Percentiles rank a stretch among this genome's conserved stretches.
Evolutionary conservation across 1,140 invertebrate genomes (phyloP).

Genomic region (Drosophila truncata): DNA sequence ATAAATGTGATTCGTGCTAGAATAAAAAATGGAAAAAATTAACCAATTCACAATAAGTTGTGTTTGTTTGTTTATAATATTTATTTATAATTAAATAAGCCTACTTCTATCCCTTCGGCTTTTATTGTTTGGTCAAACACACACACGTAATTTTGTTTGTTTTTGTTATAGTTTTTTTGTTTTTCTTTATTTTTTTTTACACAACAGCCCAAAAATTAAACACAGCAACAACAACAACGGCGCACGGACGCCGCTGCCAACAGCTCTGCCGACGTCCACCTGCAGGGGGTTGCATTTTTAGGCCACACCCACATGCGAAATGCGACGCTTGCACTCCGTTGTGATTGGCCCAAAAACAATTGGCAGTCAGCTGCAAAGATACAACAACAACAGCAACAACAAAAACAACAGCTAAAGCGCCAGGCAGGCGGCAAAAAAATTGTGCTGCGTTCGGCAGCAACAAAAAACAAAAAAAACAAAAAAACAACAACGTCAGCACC

Average conservation of each 20-base stretch:
- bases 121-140: constrained; percentile 28
- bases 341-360: constrained; percentile 84
- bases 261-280: constrained; percentile 40
- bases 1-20: not conserved
- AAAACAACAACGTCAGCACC: constrained; percentile 1
- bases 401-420: constrained; percentile 36
- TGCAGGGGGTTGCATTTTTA: constrained; percentile 84
- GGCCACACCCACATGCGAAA: constrained; percentile 84
- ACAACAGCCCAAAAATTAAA: constrained; percentile 10
- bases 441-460: constrained; percentile 58
- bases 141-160: constrained; percentile 10
- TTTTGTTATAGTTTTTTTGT: constrained; percentile 8
- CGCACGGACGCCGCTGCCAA: constrained; percentile 40
- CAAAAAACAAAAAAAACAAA: constrained; percentile 6
- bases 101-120: not conserved
- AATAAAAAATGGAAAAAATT: not conserved
- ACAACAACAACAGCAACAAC: constrained; percentile 49
- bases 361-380: constrained; percentile 80
- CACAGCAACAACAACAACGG: constrained; percentile 7
- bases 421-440: constrained; percentile 45
- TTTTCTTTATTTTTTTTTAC: constrained; percentile 18
- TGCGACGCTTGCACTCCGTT: constrained; percentile 82
- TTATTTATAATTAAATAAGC: not conserved
- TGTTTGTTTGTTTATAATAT: not conserved
- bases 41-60: no score